Base-by-base conservation (phyloP, 2,113 vertebrate genomes). In the Thinocorus orbignyianus region DNA sequence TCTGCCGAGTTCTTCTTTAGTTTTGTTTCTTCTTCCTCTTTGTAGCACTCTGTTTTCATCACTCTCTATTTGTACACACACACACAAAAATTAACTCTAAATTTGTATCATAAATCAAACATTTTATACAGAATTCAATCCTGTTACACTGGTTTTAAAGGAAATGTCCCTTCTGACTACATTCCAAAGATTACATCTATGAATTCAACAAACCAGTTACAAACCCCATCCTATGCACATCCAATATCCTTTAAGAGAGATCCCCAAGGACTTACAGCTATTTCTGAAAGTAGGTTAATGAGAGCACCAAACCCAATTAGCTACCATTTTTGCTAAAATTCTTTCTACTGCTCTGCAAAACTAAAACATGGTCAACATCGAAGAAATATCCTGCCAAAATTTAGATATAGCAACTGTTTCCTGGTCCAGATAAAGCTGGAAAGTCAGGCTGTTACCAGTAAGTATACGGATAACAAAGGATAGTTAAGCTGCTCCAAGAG, bases 281-380 rank as follows among this genome's bases (percentile, higher is more conserved):
- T 94, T 96, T 95, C 76, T 26, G 69, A 96, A 97, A 96, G 93
- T 96, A 96, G 95, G 93, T 96, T 97, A 96, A 96, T 96, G 93
- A 97, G 95, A 92, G 92, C 86, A 84, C 88, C 80, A 96, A 96
- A 97, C 83, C 95, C 96, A 97, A 97, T 97, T 97, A 96, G 92
- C 68, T 78, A 35, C 51, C 51, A 48, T 71, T 90, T 71, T 4
- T 88, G 92, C 82, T 95, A 48, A 26, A 96, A 83, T 16, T 62
- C 60, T 60, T 95, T 64, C 55, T n/a, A 81, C 54, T 66, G 28
- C 39, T 64, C 41, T 0, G 35, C 17, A 33, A 81, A 94, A 83
- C 44, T 73, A 35, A 88, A 94, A 10, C 17, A 61, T 7, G 58
- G 3, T 55, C 30, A 78, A 60, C 46, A 44, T 30, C 3, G 4